Evolutionary conservation across 2,113 vertebrate species (phyloP), one percentile per base, ranked within the genome.

Genomic region (Hipposideros armiger): DNA sequence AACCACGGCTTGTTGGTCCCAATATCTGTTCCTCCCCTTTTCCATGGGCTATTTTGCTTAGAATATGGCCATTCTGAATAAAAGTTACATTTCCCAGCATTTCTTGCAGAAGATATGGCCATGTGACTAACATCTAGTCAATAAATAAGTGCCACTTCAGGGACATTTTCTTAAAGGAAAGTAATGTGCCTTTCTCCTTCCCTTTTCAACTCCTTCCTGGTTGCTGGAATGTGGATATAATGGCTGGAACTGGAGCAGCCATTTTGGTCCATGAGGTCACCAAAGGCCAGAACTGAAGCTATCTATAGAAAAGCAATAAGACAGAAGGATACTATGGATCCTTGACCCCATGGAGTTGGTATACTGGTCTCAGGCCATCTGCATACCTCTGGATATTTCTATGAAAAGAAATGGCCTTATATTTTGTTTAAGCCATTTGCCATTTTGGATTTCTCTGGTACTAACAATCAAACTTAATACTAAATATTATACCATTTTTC

Each of bases 381-480:
- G 78, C 42, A 13, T 77, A 83, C 42, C 16, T 91, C 86, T 64
- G 70, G 26, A 72, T 62, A 76, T 17, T 76, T 82, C 76, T 66
- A 26, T 69, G 76, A 26, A 74, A 83, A 87, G 40, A 86, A 85
- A 76, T n/a, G 50, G 73, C 58, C 36, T 74, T 80, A 24, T 54
- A 26, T 82, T 78, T 73, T 64, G 45, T 83, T 92, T 47, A 76
- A 91, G 32, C n/a, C 50, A 54, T 60, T 69, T 54, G 17, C 22
- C 66, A 52, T 67, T 83, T 69, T 54, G 78, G 32, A 26, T 87
- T 88, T 86, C 32, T 72, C n/a, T 95, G 26, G 60, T 67, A 84
- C 62, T 73, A 92, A 86, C 13, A 36, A 32, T 47, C 32, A 64
- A 74, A 84, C 9, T 40, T 76, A 52, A n/a, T 77, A 52, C 14